Evolutionary conservation across 30 jellyfish, hydroid and myxozoan genomes (phyloP).

Genomic region (Clytia hemisphaerica): DNA sequence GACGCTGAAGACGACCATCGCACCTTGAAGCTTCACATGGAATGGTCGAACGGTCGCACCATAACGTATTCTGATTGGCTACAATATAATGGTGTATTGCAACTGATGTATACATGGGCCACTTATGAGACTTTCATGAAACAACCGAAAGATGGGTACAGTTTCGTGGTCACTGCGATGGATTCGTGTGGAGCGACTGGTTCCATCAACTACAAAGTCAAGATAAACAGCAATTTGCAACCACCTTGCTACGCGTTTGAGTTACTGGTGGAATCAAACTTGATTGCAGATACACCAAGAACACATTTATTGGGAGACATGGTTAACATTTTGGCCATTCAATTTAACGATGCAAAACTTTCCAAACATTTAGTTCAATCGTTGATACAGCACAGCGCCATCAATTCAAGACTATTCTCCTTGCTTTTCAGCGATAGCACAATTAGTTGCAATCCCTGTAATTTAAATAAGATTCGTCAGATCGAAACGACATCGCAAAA

Average conservation of each 20-base stretch:
- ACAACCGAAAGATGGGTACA: constrained; percentile 26
- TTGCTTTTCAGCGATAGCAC: background rate
- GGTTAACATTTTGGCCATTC: background rate
- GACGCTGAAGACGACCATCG: constrained; percentile 29
- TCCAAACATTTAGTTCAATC: background rate
- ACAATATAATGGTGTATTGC: constrained; percentile 16
- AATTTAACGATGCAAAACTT: constrained; percentile 6
- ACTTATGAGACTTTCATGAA: background rate
- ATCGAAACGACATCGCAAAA: background rate
- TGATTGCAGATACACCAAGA: constrained; percentile 14
- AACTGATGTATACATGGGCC: constrained; percentile 16
- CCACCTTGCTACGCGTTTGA: constrained; percentile 10
- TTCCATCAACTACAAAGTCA: background rate
- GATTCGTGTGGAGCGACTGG: constrained; percentile 23
- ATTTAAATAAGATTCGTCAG: background rate
- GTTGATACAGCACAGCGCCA: background rate
- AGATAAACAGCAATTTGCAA: background rate
- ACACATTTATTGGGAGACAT: constrained; percentile 9
- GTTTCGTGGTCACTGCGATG: background rate
- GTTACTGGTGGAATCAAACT: background rate
- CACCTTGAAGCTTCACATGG: background rate
- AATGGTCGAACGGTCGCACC: constrained; percentile 3
- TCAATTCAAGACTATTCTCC: background rate
- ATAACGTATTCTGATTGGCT: constrained; percentile 19
- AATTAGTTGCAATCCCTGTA: background rate